A percentile compares a stretch with the other conserved stretches of the same genome.
Conservation (phyloP, 2,888 invertebrate species). For the Isoperla grammatica region DNA sequence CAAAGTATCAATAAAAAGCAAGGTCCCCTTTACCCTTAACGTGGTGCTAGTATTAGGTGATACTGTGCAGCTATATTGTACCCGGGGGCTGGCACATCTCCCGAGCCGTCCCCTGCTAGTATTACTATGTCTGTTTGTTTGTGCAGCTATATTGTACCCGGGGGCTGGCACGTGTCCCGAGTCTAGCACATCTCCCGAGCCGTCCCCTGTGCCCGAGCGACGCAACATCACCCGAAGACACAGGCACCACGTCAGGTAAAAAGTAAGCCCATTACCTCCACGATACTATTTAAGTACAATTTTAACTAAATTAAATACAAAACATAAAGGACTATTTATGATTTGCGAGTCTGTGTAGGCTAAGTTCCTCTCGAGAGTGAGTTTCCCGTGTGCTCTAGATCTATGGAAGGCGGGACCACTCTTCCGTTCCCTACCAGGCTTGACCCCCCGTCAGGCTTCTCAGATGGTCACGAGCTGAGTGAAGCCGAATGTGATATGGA, state of each 20-base stretch:
- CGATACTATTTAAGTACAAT: neutral
- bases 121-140: too few species aligned
- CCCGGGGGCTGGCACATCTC: conserved; percentile 28
- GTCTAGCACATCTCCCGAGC: conserved; percentile 31
- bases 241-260: conserved; percentile 37
- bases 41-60: neutral
- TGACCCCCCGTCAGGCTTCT: conserved; percentile 36
- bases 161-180: conserved; percentile 24
- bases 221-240: conserved; percentile 30
- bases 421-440: conserved; percentile 31
- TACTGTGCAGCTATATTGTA: conserved; percentile 26
- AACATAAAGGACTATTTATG: too few species aligned
- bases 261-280: conserved; percentile 31
- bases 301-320: too few species aligned
- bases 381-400: conserved; percentile 24
- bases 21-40: neutral
- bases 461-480: conserved; percentile 33
- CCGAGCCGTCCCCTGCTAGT: conserved; percentile 31
- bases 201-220: conserved; percentile 31
- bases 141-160: conserved; percentile 28
- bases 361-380: neutral
- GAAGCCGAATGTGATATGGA: conserved; percentile 36
- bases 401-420: conserved; percentile 26
- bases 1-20: too few species aligned
- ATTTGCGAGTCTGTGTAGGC: too few species aligned